These are phyloP conservation scores for Exephanes ischioxanthus DNA, from an alignment of 2,888 invertebrate genomes.

Conservation along the genomic window DNA sequence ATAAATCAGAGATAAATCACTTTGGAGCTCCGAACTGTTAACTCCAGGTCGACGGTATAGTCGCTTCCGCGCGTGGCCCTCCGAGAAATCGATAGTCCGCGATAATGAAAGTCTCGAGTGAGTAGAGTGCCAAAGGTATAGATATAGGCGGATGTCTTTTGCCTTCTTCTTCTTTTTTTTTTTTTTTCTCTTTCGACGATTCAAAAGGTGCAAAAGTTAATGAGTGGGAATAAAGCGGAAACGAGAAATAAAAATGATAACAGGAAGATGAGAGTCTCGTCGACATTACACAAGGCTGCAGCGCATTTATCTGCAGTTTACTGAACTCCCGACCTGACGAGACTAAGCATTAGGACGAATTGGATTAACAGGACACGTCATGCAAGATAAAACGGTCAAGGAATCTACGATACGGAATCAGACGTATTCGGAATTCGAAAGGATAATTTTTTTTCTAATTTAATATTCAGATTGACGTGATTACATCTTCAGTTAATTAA, in stretches of 20 bases:
- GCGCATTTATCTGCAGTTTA: too few species aligned
- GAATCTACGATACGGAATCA: background rate
- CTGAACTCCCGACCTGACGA: background rate
- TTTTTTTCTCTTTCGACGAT: slow-evolving; percentile 9
- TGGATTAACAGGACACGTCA: background rate
- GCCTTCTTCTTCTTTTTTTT: background rate
- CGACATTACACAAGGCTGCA: background rate
- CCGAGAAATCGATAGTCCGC: slow-evolving; percentile 78
- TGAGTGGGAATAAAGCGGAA: slow-evolving; percentile 18
- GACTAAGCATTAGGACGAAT: background rate
- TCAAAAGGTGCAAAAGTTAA: slow-evolving; percentile 31
- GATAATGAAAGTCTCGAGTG: slow-evolving; percentile 78
- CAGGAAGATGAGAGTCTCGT: slow-evolving; percentile 16
- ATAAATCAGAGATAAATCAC: slow-evolving; percentile 84
- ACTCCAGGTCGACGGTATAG: slow-evolving; percentile 78
- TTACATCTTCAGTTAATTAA: background rate
- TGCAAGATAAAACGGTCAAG: background rate
- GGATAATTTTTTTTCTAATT: background rate
- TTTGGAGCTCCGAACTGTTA: slow-evolving; percentile 83
- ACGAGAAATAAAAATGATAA: slow-evolving; percentile 28
- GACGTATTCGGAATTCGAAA: background rate
- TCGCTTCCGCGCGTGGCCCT: slow-evolving; percentile 42
- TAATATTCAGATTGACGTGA: background rate
- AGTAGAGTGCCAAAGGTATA: slow-evolving; percentile 10
- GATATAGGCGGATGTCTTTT: slow-evolving; percentile 1